Conservation (phyloP, 1,140 invertebrate species). For the Drosophila nannoptera region DNA sequence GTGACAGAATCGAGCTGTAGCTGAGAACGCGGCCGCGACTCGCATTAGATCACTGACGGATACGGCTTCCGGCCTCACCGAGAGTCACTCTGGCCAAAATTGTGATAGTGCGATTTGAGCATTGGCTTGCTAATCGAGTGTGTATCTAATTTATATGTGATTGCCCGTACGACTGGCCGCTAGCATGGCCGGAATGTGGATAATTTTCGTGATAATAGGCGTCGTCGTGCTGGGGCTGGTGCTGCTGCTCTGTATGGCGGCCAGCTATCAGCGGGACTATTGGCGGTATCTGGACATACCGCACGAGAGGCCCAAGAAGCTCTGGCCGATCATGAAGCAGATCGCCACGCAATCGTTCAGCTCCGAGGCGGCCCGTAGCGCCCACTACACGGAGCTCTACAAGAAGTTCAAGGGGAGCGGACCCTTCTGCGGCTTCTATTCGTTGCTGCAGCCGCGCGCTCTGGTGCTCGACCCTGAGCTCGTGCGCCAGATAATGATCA, state of each 20-base stretch:
- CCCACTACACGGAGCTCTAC: slow-evolving; percentile 61
- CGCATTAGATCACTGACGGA: slow-evolving; percentile 65
- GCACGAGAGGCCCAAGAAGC: slow-evolving; percentile 65
- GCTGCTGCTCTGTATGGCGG: slow-evolving; percentile 51
- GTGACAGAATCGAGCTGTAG: slow-evolving; percentile 55
- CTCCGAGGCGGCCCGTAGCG: slow-evolving; percentile 56
- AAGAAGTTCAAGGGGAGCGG: slow-evolving; percentile 69
- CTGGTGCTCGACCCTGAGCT: slow-evolving; percentile 80
- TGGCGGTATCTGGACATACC: slow-evolving; percentile 70
- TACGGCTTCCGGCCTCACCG: slow-evolving; percentile 30
- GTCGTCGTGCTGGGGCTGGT: slow-evolving; percentile 58
- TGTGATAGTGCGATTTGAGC: slow-evolving; percentile 6
- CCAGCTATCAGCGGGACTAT: slow-evolving; percentile 70
- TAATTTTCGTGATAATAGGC: slow-evolving; percentile 63
- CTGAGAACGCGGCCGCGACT: slow-evolving; percentile 41
- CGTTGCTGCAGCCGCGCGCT: slow-evolving; percentile 62
- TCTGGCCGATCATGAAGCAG: slow-evolving; percentile 62
- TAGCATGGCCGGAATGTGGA: slow-evolving; percentile 60
- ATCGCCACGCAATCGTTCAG: slow-evolving; percentile 55
- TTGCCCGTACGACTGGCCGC: neutral
- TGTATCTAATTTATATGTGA: neutral
- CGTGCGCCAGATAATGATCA: slow-evolving; percentile 81
- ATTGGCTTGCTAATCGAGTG: neutral
- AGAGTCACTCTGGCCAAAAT: slow-evolving; percentile 17
- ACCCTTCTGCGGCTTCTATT: slow-evolving; percentile 74